Evolutionary conservation across 1,140 invertebrate species (phyloP), one percentile per base, ranked within the genome.

Genomic region (Streblospio benedicti): DNA sequence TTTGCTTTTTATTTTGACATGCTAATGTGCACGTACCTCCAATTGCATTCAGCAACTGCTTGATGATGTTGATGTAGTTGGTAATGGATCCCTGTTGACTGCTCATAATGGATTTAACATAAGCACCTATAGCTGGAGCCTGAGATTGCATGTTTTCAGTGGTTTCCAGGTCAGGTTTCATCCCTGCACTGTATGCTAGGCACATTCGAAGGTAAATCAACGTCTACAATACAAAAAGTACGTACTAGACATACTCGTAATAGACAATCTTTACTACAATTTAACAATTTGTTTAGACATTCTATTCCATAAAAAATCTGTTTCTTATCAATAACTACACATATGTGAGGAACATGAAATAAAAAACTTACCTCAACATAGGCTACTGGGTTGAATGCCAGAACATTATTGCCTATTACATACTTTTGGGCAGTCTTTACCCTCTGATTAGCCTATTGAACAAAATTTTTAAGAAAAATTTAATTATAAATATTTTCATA

Each of bases 131-230:
- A 6, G 38, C 27, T 27, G 75, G 73, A 18, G 71, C 69, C 50
- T 75, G 66, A 12, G 67, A 63, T 50, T 69, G 62, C 61, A 70
- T 62, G 20, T 61, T 57, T 20, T 57, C 49, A 5, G 66, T 27
- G 20, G 65, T 55, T 31, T 70, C 62, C 23, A 64, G 54, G 18
- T 67, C 64, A 20, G 67, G 69, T 25, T 43, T 49, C 5, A 69
- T 55, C 0, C 80, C 81, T 25, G 79, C 74, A 12, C 70, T 70
- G 4, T 77, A 67, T 25, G 77, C 69, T 23, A 92, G 74, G 70
- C 88, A 90, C 66, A 89, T 79, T 2, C 88, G 81, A 55, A 90
- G 73, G 74, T 91, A 91, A 2, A 85, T 79, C 4, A 91, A 73
- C 60, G 90, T 85, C 86, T 89, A 69, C 18, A 78, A 76, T 62